Evolutionary conservation across 1,140 invertebrate genomes (phyloP), one percentile per base, ranked within the genome.

Genomic region (Lepidostoma basale): DNA sequence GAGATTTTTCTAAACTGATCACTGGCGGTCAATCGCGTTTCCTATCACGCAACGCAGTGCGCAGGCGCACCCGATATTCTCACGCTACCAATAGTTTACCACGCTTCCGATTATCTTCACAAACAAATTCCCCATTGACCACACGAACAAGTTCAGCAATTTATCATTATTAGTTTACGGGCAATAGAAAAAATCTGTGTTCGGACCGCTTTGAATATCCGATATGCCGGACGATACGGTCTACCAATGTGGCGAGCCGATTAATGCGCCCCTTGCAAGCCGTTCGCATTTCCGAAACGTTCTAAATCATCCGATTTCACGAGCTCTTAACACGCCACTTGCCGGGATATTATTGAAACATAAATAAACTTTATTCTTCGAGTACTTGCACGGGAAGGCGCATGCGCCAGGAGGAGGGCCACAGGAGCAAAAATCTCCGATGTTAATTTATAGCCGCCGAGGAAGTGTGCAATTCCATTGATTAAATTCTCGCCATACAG

Each of bases 281-380:
- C 10, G 28, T 28, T 10, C 30, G 52, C 36, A 68, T 68, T 52
- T 62, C 49, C 22, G 28, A 52, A 60, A 39, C 49, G 12, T 62
- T 44, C 45, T 73, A 73, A 73, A 73, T 73, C 71, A 73, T 70
- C 36, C 26, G 23, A 56, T 63, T 73, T 69, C 71, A 73, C 60
- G 67, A 67, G 59, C 64, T 60, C 64, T 70, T 73, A 44, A 64
- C 71, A 73, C 71, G 71, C 71, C 64, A 73, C 67, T 70, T 62
- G 68, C 62, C 44, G 59, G 66, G 60, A 52, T 72, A 59, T 59
- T 60, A 69, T 73, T 73, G 63, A 70, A 73, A 70, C 58, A 69
- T 73, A 73, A 67, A 73, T 73, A 73, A 73, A 64, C 39, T 64
- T 36, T 10, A 5, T 12, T 25, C 25, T 47, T 18, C n/a, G n/a